Evolutionary conservation across 2,888 invertebrate genomes (phyloP), one percentile per base, ranked within the genome.

Genomic region (Cryptocephalus primarius): DNA sequence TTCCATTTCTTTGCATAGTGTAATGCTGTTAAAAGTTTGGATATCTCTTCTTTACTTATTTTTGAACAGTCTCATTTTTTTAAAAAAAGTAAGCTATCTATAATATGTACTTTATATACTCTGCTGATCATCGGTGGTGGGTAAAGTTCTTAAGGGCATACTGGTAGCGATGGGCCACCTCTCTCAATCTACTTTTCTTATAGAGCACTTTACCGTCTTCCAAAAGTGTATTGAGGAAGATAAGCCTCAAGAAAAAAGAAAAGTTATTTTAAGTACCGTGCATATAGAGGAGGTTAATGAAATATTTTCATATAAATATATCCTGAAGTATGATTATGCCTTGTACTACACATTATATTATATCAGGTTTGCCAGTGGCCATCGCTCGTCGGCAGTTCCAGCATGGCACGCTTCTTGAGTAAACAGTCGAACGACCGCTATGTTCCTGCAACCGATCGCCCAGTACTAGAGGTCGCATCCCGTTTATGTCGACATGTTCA

Each of bases 341-440:
- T n/a, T n/a, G n/a, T n/a, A n/a, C n/a, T n/a, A n/a, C n/a, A 6
- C 73, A 78, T 79, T 72, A 85, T 79, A 94, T 81, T 59, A 95
- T 89, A 72, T 94, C 93, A 55, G 91, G 88, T 74, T 94, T 94
- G 60, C 93, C 93, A 63, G 87, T 81, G 11, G 96, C 95, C 87
- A 94, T 90, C 44, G 91, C 88, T 96, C 96, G 96, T 96, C 2
- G 92, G 90, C 1, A 95, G 93, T 46, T 93, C 93, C 45, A 96
- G 77, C 70, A 95, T 95, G 14, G 96, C 95, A 31, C 96, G 95
- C 64, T 89, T 88, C 59, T 90, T 84, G 52, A 96, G 75, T 66
- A 97, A 95, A 65, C 91, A 88, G 65, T 90, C n/a, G 88, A 43
- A 94, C 89, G 10, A 93, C 88, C 71, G 88, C 81, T 50, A 90